Percentiles rank a stretch among this genome's conserved stretches.
These are phyloP conservation scores for Osedax fenrisi DNA, from an alignment of 2,888 invertebrate species.

Conservation along the genomic window DNA sequence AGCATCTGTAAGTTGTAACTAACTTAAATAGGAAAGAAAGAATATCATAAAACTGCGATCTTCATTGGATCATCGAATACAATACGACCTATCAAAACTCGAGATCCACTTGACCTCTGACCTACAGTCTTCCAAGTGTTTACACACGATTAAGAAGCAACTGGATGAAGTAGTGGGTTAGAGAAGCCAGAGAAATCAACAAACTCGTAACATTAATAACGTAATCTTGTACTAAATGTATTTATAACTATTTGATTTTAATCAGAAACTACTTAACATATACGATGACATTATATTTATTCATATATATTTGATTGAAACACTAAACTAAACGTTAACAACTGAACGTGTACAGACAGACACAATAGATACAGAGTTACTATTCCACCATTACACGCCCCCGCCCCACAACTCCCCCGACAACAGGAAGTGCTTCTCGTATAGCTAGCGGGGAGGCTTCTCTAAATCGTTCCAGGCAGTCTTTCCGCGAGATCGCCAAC, in stretches of 20 bases:
- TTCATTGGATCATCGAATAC: neutral
- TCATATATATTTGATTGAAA: no score
- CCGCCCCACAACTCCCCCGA: no score
- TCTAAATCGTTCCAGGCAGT: conserved; percentile 44
- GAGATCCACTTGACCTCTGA: conserved; percentile 32
- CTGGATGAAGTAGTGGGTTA: conserved; percentile 38
- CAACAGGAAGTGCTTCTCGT: conserved; percentile 32
- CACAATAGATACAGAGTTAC: no score
- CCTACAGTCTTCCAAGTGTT: conserved; percentile 44
- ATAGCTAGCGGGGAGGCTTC: conserved; percentile 42
- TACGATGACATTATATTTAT: no score
- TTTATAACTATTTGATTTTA: no score
- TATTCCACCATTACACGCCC: no score
- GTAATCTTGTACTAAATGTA: no score
- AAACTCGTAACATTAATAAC: no score
- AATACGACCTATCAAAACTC: neutral
- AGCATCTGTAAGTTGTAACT: no score
- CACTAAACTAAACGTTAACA: no score
- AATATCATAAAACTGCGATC: neutral
- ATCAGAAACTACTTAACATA: no score
- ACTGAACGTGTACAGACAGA: no score
- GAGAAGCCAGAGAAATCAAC: neutral
- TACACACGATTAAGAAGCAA: conserved; percentile 49
- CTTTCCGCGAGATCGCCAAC: conserved; percentile 45
- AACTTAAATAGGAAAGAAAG: conserved; percentile 1